phyloP scores from a whole-genome alignment of 1,140 invertebrate genomes.

The Dinoponera quadriceps region DNA sequence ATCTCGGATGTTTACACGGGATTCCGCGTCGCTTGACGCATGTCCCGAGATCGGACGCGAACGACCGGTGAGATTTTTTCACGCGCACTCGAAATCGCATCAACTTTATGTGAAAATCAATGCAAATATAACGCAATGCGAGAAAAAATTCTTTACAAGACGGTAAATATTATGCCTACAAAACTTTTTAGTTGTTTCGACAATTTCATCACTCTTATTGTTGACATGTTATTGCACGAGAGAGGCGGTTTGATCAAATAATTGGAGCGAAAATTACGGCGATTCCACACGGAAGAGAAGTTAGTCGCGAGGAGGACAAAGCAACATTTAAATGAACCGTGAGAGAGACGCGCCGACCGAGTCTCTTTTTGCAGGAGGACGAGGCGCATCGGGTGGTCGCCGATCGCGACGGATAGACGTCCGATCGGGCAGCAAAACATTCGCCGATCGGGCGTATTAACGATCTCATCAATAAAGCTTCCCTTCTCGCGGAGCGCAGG shows the following conservation, averaged over 20 bases:
- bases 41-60: constrained; percentile 34
- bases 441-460: constrained; percentile 78
- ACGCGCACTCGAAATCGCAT: too few species aligned
- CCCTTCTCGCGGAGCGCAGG: constrained; percentile 45
- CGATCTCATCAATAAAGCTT: constrained; percentile 81
- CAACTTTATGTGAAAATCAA: too few species aligned
- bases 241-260: too few species aligned
- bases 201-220: too few species aligned
- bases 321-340: constrained; percentile 65
- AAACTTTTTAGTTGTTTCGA: too few species aligned
- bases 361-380: constrained; percentile 71
- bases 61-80: too few species aligned
- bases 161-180: too few species aligned
- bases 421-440: constrained; percentile 79
- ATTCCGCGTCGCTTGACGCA: constrained; percentile 57
- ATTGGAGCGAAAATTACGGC: too few species aligned
- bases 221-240: too few species aligned
- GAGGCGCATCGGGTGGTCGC: constrained; percentile 80
- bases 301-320: constrained; percentile 37
- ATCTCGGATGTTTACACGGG: constrained; percentile 59
- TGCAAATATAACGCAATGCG: too few species aligned
- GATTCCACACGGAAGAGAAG: constrained; percentile 14
- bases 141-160: too few species aligned
- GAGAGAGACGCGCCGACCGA: constrained; percentile 53
- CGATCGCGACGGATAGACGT: constrained; percentile 82